A percentile compares a stretch with the other conserved stretches of the same genome.
Conservation (phyloP, 1,140 invertebrate genomes). For the Rhyacophila brunnea region DNA sequence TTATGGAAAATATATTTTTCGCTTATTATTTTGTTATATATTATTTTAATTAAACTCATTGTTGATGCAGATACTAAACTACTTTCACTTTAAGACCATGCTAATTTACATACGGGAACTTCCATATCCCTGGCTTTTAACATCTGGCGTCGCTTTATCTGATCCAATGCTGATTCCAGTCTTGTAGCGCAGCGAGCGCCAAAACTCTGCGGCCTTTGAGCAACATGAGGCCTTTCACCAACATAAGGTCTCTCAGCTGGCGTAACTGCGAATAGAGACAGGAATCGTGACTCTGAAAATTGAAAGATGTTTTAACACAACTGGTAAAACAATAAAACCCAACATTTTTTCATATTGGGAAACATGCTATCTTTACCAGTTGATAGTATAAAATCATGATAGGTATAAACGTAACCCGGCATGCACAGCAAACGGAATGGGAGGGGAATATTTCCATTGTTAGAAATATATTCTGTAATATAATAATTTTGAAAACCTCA, state of each 20-base stretch:
- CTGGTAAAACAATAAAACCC: too few relatives aligned
- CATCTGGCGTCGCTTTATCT: slow-evolving; percentile 54
- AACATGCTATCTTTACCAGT: too few relatives aligned
- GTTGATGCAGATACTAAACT: not conserved
- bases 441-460: too few relatives aligned
- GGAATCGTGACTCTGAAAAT: slow-evolving; percentile 47
- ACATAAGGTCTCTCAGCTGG: slow-evolving; percentile 44
- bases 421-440: too few relatives aligned
- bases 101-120: slow-evolving; percentile 42
- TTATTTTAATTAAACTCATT: not conserved
- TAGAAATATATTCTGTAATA: too few relatives aligned
- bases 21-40: too few relatives aligned
- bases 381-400: too few relatives aligned
- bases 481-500: too few relatives aligned
- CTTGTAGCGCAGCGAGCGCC: slow-evolving; percentile 52
- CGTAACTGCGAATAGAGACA: slow-evolving; percentile 44
- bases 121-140: slow-evolving; percentile 54
- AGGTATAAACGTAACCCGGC: too few relatives aligned
- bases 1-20: too few relatives aligned
- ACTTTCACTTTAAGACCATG: not conserved
- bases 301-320: too few relatives aligned
- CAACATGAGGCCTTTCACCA: slow-evolving; percentile 33
- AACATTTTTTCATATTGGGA: too few relatives aligned
- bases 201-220: slow-evolving; percentile 39
- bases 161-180: slow-evolving; percentile 56